Conservation (phyloP, 2,888 invertebrate genomes). For the Heliconius sara region DNA sequence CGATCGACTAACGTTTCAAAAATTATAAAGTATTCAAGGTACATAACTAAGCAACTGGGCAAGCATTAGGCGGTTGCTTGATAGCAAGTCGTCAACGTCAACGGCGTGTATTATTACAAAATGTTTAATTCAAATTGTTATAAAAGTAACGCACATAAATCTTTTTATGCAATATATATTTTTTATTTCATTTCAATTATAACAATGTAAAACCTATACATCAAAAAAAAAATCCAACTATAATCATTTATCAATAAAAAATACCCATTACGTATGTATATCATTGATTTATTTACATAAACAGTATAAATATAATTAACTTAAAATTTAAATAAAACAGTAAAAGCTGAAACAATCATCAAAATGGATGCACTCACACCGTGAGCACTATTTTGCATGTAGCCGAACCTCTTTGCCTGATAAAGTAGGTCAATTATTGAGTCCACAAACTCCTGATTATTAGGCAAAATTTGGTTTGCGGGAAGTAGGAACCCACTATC, state of each 20-base stretch:
- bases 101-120: too few relatives aligned
- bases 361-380: slow-evolving; percentile 13
- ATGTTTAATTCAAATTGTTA: too few relatives aligned
- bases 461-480: slow-evolving; percentile 86
- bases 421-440: slow-evolving; percentile 68
- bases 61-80: too few relatives aligned
- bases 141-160: too few relatives aligned
- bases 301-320: neutral
- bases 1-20: too few relatives aligned
- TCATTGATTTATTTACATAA: slow-evolving; percentile 7
- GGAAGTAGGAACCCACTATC: slow-evolving; percentile 88
- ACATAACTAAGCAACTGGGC: too few relatives aligned
- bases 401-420: slow-evolving; percentile 69
- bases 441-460: slow-evolving; percentile 84
- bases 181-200: too few relatives aligned
- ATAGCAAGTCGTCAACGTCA: too few relatives aligned
- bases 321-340: slow-evolving; percentile 12
- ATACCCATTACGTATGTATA: neutral
- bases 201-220: neutral
- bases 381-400: slow-evolving; percentile 56
- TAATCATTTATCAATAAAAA: neutral
- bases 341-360: slow-evolving; percentile 14
- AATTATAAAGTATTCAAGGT: too few relatives aligned
- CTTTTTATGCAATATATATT: too few relatives aligned
- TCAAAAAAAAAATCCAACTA: neutral